A percentile compares a stretch with the other conserved stretches of the same genome.
These are phyloP conservation scores for Aleiodes testaceus DNA, from an alignment of 2,888 invertebrate genomes.

Conservation along the genomic window DNA sequence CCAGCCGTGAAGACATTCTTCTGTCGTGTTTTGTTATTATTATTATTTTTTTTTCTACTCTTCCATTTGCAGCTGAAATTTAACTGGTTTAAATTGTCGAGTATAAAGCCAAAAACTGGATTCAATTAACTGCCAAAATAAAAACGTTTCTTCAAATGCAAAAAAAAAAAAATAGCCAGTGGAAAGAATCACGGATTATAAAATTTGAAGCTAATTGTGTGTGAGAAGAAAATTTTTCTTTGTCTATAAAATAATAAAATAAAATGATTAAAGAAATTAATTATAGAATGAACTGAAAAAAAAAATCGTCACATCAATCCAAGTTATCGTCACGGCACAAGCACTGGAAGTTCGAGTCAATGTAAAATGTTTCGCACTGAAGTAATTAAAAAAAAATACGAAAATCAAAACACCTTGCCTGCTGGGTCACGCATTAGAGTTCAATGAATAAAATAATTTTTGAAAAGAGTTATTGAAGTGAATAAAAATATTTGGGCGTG, in stretches of 20 bases:
- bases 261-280: neutral
- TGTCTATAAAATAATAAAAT: neutral
- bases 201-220: constrained; percentile 14
- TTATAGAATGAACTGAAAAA: neutral
- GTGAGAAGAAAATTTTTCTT: neutral
- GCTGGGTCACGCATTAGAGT: constrained; percentile 72
- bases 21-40: constrained; percentile 10
- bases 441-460: constrained; percentile 43
- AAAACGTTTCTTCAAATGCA: constrained; percentile 10
- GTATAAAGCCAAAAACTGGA: constrained; percentile 5
- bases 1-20: constrained; percentile 14
- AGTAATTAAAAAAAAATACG: constrained; percentile 40
- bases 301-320: constrained; percentile 53
- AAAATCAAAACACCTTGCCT: constrained; percentile 64
- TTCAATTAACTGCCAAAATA: neutral
- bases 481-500: constrained; percentile 69
- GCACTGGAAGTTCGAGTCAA: constrained; percentile 70
- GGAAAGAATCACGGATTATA: constrained; percentile 7
- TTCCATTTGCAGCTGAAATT: constrained; percentile 16
- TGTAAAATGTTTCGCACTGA: constrained; percentile 69
- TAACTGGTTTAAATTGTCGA: constrained; percentile 20
- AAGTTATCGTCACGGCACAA: constrained; percentile 65
- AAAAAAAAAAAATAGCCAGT: neutral
- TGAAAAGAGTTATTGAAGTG: constrained; percentile 53
- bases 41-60: too few relatives aligned